Percentiles rank a stretch among this genome's conserved stretches.
phyloP scores from a whole-genome alignment of 2,797 vertebrate species.

The Smutsia gigantea region DNA sequence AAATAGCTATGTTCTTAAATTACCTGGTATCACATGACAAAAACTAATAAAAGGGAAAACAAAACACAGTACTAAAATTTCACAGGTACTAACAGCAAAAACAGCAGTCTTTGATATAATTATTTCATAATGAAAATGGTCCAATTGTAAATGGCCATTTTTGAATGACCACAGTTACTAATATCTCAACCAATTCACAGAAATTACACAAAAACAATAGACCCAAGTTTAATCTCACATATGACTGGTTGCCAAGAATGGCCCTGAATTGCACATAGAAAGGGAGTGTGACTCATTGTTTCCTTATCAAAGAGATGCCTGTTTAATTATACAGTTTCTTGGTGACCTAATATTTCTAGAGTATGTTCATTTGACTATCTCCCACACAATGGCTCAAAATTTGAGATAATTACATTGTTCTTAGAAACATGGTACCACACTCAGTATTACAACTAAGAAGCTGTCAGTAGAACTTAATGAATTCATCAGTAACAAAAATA shows the following conservation, averaged over 20 bases:
- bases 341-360: background rate
- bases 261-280: background rate
- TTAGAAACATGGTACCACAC: background rate
- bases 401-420: background rate
- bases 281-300: background rate
- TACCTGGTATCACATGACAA: constrained; percentile 13
- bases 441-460: constrained; percentile 30
- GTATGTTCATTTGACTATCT: constrained; percentile 23
- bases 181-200: constrained; percentile 21
- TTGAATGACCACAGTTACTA: background rate
- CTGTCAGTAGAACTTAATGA: constrained; percentile 25
- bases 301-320: constrained; percentile 27
- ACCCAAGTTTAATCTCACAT: background rate
- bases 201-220: constrained; percentile 28
- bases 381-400: background rate
- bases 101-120: background rate
- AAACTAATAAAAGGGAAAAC: background rate
- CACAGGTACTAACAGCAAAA: constrained; percentile 16
- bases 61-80: constrained; percentile 18
- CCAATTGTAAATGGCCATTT: background rate
- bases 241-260: background rate
- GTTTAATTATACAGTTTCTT: constrained; percentile 40
- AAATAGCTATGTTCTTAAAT: constrained; percentile 49
- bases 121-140: constrained; percentile 33
- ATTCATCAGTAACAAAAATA: constrained; percentile 44